Evolutionary conservation across 2,797 vertebrate species (phyloP).

Genomic region (Sebastes baramenuke): DNA sequence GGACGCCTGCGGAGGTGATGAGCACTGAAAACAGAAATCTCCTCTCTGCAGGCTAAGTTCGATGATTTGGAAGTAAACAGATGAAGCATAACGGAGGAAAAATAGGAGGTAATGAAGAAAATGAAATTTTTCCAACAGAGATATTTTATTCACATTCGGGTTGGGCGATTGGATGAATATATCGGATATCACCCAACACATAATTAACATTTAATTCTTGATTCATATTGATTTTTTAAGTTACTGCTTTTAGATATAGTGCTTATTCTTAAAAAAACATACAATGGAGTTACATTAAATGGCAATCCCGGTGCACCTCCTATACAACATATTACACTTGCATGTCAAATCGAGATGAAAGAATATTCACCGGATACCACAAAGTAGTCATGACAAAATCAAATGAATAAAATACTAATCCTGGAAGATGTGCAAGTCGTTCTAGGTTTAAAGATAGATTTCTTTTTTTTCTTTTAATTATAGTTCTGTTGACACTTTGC

Average conservation of each 20-base stretch:
- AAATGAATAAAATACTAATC: background rate
- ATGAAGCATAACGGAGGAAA: background rate
- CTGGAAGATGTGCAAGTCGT: background rate
- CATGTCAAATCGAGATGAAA: background rate
- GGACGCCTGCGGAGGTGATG: constrained; percentile 1
- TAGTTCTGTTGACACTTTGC: no score
- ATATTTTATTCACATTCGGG: background rate
- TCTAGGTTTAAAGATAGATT: background rate
- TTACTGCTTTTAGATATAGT: background rate
- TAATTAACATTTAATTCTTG: background rate
- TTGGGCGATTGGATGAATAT: no score
- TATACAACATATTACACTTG: background rate
- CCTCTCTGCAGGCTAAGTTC: background rate
- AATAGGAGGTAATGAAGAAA: background rate
- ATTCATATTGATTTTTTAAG: background rate
- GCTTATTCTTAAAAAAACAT: background rate
- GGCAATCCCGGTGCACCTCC: background rate
- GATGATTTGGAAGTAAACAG: background rate
- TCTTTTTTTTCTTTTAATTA: no score
- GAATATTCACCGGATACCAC: background rate
- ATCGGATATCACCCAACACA: no score
- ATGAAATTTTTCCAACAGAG: background rate
- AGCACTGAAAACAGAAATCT: background rate
- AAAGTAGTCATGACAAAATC: background rate
- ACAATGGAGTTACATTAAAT: background rate